Evolutionary conservation across 2,797 vertebrate genomes (phyloP), one percentile per base, ranked within the genome.

Genomic region (Macropodus opercularis): DNA sequence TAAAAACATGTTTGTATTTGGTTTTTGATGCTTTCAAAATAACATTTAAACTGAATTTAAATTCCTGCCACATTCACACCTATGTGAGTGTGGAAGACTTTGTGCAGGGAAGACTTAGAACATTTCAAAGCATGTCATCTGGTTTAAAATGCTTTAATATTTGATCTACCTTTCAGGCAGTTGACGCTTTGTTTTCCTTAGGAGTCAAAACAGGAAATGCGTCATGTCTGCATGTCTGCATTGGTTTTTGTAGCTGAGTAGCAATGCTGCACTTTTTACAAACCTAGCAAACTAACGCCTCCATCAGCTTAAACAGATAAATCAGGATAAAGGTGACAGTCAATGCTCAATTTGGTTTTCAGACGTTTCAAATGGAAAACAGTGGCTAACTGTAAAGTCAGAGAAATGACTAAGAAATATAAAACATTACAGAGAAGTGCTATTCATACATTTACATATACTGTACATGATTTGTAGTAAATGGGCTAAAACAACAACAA

Each of bases 401-500:
- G 40, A 10, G 62, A 58, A 62, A 56, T 51, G 17, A 43, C 39
- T 24, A 2, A 53, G 35, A 52, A 47, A 61, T 39, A 1, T 8
- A 38, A 75, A 75, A 69, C 59, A 77, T 47, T 49, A 52, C 51
- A 76, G 31, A 35, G 79, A 55, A 62, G 21, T 44, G 48, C 36
- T 60, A 38, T 52, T 24, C 29, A 23, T 52, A 15, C 39, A 19
- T 47, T 54, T 34, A 55, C 8, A 15, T 49, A 48, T 46, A 35
- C 13, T 63, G 69, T 71, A 74, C 72, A 78, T 72, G 71, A 63
- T 62, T 75, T 74, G 66, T 64, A 70, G 63, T 23, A 52, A 24
- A 76, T 51, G 72, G 81, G 83, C 79, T 72, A 40, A 67, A 81
- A 84, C 52, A 70, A 34, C 11, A 34, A 63, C 53, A 36, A 55